Evolutionary conservation across 2,113 vertebrate genomes (phyloP), one percentile per base, ranked within the genome.

Genomic region (Murina feae): DNA sequence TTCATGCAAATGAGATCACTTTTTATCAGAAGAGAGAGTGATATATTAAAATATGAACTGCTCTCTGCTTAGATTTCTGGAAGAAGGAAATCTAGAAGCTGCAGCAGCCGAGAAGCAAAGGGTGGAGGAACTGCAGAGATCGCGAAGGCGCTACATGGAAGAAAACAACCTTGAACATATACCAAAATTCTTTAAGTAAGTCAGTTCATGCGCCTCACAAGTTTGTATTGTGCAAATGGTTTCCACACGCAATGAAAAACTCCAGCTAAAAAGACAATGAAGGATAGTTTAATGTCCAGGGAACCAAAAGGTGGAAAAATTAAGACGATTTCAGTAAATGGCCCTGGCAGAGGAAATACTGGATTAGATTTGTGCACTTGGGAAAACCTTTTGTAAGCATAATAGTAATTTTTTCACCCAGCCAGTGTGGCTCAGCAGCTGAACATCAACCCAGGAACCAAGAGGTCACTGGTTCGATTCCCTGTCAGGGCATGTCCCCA

Each of bases 161-260:
- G 99, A 99, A 97, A 99, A 99, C 42, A 98, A 99, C 98, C 98
- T 99, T 95, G 99, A 99, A 98, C 99, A 99, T 37, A 98, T 98
- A 98, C 99, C 99, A 76, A 99, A 99, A 97, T 99, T 99, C 98
- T 99, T 99, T 98, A 99, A 99, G 99, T 99, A 97, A 99, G 99
- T 98, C 60, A 83, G 0, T 95, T 95, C 1, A 25, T 93, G 94
- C 91, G 39, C 17, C 0, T 82, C 86, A 20, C 58, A 86, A 90
- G 21, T 85, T 42, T 71, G 18, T 39, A 16, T 75, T 85, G 90
- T 86, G 8, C 3, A 37, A 13, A 51, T 18, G 14, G 32, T 71
- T 74, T 25, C 9, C 60, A 44, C 21, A 58, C 58, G n/a, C 68
- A 58, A 14, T 58, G 85, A 65, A 55, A 80, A 84, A 72, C 65